These are phyloP conservation scores for Tauraco erythrolophus DNA, from an alignment of 2,113 vertebrate genomes.

Conservation along the genomic window DNA sequence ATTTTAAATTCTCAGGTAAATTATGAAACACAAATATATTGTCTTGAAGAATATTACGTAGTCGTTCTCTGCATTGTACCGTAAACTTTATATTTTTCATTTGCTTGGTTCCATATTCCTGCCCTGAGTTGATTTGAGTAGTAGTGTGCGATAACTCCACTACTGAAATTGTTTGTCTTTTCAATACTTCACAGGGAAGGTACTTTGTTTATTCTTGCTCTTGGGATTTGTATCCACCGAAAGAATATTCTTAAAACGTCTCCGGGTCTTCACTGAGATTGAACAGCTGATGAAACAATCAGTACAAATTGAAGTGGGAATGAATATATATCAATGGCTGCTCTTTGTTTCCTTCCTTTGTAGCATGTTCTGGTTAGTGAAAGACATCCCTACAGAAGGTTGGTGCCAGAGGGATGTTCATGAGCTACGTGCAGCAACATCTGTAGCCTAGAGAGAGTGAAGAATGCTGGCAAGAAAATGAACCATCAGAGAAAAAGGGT, in stretches of 20 bases:
- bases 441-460: neutral
- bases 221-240: neutral
- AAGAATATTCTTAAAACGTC: neutral
- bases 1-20: neutral
- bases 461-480: neutral
- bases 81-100: neutral
- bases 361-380: neutral
- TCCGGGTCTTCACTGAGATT: neutral
- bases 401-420: neutral
- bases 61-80: neutral
- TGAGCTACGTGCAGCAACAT: neutral
- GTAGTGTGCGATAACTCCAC: neutral
- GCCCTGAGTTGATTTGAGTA: neutral
- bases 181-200: neutral
- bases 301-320: neutral
- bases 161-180: neutral
- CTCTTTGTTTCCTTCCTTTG: neutral
- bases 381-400: neutral
- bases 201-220: neutral
- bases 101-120: neutral
- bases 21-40: neutral
- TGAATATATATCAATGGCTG: neutral
- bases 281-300: neutral
- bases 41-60: neutral
- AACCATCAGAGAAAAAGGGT: neutral